Evolutionary conservation across 2,113 vertebrate genomes (phyloP), one percentile per base, ranked within the genome.

Genomic region (Holacanthus passer): DNA sequence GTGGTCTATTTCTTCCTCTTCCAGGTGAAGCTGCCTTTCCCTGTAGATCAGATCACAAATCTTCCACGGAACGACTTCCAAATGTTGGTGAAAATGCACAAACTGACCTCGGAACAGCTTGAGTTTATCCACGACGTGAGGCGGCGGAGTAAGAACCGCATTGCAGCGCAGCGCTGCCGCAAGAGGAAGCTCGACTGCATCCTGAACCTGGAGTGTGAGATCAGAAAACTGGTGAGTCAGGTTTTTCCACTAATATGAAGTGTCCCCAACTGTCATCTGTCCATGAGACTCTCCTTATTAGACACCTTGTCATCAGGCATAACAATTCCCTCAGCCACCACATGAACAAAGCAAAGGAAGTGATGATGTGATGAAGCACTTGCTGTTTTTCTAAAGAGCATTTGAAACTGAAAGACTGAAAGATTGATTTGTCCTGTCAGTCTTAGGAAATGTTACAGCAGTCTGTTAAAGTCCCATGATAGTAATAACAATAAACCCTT

Each of bases 21-120:
- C 52, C 94, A 99, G 98, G 97, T 99, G 90, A 99, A 99, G 93
- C 97, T 99, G 93, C 98, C 98, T 85, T 99, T 99, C 93, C 98
- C 98, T 74, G 97, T 99, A 64, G 97, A 99, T 97, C 98, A 99
- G 96, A 99, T 99, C 97, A 99, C 98, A 88, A 98, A 99, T 96
- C 98, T 99, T 96, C 98, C 98, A 94, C 95, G 98, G 92, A 99
- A 99, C 48, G 98, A 99, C 94, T 99, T 99, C 96, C 98, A 99
- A 95, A 99, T 99, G 97, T 97, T 99, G 97, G 97, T 99, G 89
- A 99, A 99, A 95, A 99, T 99, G 98, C 98, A 99, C 97, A 99
- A 99, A 93, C 94, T 99, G 94, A 98, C 96, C 93, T 98, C 98
- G 80, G 98, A 99, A 89, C 98, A 99, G 94, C 96, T 99, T 20